Conservation (phyloP, 2,113 vertebrate genomes). For the Australoheros scitulus region DNA sequence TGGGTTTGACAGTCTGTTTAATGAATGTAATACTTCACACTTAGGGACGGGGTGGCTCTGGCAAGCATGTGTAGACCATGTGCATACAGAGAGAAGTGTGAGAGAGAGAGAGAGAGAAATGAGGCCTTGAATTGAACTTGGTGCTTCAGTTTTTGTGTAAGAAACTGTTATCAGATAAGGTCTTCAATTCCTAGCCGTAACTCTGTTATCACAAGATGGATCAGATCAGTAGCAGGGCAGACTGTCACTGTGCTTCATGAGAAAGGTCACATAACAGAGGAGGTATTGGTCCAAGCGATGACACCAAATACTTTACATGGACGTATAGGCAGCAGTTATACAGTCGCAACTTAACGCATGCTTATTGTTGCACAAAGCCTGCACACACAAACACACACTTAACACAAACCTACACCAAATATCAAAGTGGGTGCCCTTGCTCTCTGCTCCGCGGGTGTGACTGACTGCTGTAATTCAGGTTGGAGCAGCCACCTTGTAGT, state of each 20-base stretch:
- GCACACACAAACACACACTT: not conserved
- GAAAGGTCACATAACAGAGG: not conserved
- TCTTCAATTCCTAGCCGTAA: not conserved
- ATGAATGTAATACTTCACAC: constrained; percentile 40
- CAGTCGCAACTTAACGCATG: not conserved
- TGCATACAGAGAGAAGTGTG: not conserved
- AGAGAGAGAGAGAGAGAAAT: not conserved
- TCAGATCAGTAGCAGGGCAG: constrained; percentile 8
- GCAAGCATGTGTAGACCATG: not conserved
- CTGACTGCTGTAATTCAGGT: constrained; percentile 48
- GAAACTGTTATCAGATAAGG: constrained; percentile 27
- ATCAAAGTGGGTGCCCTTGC: constrained; percentile 2
- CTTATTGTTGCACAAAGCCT: not conserved
- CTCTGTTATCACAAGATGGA: constrained; percentile 20
- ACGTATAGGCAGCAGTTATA: not conserved
- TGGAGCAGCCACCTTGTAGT: constrained; percentile 48
- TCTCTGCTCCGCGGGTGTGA: constrained; percentile 36
- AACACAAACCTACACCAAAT: not conserved
- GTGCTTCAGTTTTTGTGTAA: not conserved
- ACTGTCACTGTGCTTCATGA: not conserved
- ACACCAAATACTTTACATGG: not conserved
- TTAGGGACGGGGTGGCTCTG: not conserved
- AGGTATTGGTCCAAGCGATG: not conserved
- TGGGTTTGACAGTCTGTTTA: constrained; percentile 16
- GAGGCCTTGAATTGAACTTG: not conserved